A percentile compares a stretch with the other conserved stretches of the same genome.
Conservation (phyloP, 2,888 invertebrate species). For the Brachynemurus nebulosus region DNA sequence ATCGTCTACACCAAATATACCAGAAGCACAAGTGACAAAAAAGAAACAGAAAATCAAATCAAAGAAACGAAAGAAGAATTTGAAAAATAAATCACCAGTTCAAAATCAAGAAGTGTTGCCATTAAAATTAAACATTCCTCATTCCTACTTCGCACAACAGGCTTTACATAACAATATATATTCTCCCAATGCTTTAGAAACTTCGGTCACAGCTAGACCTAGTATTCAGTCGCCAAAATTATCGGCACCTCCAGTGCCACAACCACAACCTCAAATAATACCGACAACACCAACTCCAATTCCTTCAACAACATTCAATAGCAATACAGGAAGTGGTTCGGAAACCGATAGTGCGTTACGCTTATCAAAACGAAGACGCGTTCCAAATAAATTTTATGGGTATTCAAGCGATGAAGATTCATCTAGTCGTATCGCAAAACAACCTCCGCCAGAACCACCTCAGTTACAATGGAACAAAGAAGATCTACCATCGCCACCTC, state of each 20-base stretch:
- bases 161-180: too few relatives aligned
- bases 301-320: slow-evolving; percentile 25
- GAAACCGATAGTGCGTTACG: slow-evolving; percentile 49
- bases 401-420: slow-evolving; percentile 73
- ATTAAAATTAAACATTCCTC: slow-evolving; percentile 47
- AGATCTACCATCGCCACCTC: slow-evolving; percentile 40
- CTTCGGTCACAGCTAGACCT: slow-evolving; percentile 10
- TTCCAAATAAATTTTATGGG: slow-evolving; percentile 77
- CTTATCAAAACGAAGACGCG: slow-evolving; percentile 63
- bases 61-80: slow-evolving; percentile 54
- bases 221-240: slow-evolving; percentile 11
- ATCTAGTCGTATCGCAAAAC: slow-evolving; percentile 27
- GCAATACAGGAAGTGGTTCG: slow-evolving; percentile 28
- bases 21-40: slow-evolving; percentile 24
- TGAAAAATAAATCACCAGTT: slow-evolving; percentile 28
- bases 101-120: slow-evolving; percentile 27
- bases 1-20: slow-evolving; percentile 46
- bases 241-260: slow-evolving; percentile 14
- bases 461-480: slow-evolving; percentile 61
- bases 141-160: slow-evolving; percentile 23
- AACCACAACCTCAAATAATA: slow-evolving; percentile 2
- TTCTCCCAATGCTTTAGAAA: slow-evolving; percentile 11
- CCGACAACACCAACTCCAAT: slow-evolving; percentile 13
- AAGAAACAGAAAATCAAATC: slow-evolving; percentile 38
- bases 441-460: slow-evolving; percentile 43